Base-by-base conservation (phyloP, 1,140 invertebrate genomes). In the Sycobia sp. region DNA sequence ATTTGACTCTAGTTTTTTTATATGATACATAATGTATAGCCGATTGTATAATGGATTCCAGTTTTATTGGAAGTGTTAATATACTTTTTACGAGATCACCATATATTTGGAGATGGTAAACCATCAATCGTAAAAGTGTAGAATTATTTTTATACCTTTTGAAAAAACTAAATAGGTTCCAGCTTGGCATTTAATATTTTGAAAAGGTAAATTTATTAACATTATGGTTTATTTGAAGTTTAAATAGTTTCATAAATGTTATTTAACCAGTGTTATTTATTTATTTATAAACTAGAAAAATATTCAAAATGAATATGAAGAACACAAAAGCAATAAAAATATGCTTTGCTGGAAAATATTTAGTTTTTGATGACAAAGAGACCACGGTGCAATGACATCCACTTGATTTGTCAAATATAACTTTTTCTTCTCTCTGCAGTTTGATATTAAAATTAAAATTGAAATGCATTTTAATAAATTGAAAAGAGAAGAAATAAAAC, bases 61-160 rank as follows among this genome's bases (percentile, higher is more conserved):
- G 78, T 81, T 81, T 81, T 81, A 81, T 74, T 81, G 77, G 78
- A 81, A 81, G 60, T 70, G 69, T 71, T 66, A 60, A 72, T 72
- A 73, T 71, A 75, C 68, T 76, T 74, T 74, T 76, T 73, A 67
- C 56, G 69, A 67, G 71, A 65, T 65, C 57, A 67, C 25, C 62
- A 65, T 69, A 62, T 62, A 58, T 63, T 68, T 55, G 58, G 50
- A 67, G 57, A 69, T 68, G 66, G 57, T 49, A 69, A 53, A 68
- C 59, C 71, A 69, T 71, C 66, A 66, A 69, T 71, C 61, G 69
- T 70, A 69, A 65, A 68, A 69, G 67, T 50, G 69, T 71, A 70
- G 62, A 53, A 69, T 73, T 73, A 73, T 72, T 75, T 67, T 74
- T 73, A 70, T 73, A 76, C 70, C 62, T 73, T 72, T 73, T 68